phyloP scores from a whole-genome alignment of 2,113 vertebrate species.

The Chiloscyllium plagiosum region DNA sequence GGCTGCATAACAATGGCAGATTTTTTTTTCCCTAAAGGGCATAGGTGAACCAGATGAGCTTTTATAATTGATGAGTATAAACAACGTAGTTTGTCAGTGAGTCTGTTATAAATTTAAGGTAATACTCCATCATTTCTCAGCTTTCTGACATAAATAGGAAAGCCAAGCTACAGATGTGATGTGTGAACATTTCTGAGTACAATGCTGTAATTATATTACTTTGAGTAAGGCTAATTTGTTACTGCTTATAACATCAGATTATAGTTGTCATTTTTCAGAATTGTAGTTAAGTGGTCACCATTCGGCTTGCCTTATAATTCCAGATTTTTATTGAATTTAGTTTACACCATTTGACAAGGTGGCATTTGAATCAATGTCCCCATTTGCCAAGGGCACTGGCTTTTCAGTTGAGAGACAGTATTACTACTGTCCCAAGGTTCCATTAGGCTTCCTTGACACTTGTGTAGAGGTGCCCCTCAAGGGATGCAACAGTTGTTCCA shows the following conservation, averaged over 20 bases:
- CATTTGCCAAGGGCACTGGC: too few relatives aligned
- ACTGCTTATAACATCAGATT: background rate
- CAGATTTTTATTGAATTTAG: too few relatives aligned
- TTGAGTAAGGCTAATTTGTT: background rate
- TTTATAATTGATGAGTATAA: background rate
- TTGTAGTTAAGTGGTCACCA: background rate
- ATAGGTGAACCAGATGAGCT: too few relatives aligned
- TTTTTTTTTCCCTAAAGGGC: too few relatives aligned
- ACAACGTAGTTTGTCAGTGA: background rate
- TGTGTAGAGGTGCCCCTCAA: background rate
- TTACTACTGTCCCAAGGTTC: too few relatives aligned
- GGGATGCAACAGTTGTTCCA: background rate
- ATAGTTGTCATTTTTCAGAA: background rate
- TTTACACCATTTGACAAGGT: too few relatives aligned
- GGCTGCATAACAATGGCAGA: too few relatives aligned
- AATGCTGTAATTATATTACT: background rate
- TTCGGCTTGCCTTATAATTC: too few relatives aligned
- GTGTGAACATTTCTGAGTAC: background rate
- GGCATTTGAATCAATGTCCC: too few relatives aligned
- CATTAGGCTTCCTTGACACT: background rate
- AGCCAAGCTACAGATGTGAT: background rate
- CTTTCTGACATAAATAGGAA: background rate
- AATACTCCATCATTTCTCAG: background rate
- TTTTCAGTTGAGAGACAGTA: too few relatives aligned
- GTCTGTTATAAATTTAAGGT: background rate